A percentile compares a stretch with the other conserved stretches of the same genome.
Evolutionary conservation across 1,140 invertebrate species (phyloP).

Genomic region (Piezodorus guildinii): DNA sequence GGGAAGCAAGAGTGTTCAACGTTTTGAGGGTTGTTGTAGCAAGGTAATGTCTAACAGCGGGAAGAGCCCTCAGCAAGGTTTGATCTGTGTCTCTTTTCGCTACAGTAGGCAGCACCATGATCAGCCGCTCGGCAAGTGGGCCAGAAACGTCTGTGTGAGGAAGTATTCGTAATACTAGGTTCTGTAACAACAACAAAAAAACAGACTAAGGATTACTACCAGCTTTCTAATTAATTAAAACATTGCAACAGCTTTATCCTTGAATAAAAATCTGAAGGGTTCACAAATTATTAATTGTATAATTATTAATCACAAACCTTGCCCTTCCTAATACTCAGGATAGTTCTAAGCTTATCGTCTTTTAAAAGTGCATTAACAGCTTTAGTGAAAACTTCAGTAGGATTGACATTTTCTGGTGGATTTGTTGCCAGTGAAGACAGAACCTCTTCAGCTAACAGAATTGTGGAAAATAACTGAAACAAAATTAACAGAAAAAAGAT

Average conservation of each 20-base stretch:
- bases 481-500: neutral
- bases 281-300: neutral
- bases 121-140: constrained; percentile 14
- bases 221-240: no score
- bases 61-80: constrained; percentile 18
- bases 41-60: constrained; percentile 21
- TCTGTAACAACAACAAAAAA: constrained; percentile 15
- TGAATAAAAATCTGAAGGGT: neutral
- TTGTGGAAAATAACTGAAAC: constrained; percentile 20
- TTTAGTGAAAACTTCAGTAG: constrained; percentile 19
- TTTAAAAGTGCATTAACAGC: constrained; percentile 19
- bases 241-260: neutral
- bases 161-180: constrained; percentile 19
- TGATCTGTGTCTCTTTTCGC: constrained; percentile 21
- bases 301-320: no score
- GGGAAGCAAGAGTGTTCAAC: neutral
- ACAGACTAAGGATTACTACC: neutral
- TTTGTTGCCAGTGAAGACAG: constrained; percentile 14
- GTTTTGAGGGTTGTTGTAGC: neutral
- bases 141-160: constrained; percentile 19
- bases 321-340: constrained; percentile 22
- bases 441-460: constrained; percentile 21
- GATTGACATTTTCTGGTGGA: constrained; percentile 10
- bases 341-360: constrained; percentile 22
- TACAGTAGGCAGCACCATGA: constrained; percentile 14